Base-by-base conservation (phyloP, 2,113 vertebrate species). In the Numenius arquata region DNA sequence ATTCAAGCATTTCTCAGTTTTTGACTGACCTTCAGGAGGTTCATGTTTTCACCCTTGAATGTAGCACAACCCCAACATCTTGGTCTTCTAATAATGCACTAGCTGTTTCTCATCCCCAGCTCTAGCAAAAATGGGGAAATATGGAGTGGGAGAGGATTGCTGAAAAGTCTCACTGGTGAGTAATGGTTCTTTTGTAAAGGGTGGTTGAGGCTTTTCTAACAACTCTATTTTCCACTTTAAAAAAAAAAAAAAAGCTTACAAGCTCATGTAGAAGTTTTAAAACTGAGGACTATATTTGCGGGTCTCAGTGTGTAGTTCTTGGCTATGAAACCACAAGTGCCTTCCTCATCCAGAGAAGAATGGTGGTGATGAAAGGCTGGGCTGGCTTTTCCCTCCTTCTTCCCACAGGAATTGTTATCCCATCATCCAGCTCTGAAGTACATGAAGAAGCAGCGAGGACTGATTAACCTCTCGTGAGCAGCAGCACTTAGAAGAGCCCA, bases 391-490 rank as follows among this genome's bases (percentile, higher is more conserved):
- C 76, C 63, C 40, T 67, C 66, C 82, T 73, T 52, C 75, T 43
- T 70, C 48, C 75, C 12, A 2, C 48, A 68, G 65, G 62, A 65
- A 75, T 34, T 0, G 0, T 36, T 90, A 29, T 85, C 32, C 52
- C 5, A 0, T 8, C 85, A 73, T 23, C 40, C 68, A 47, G 15
- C 3, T 85, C 29, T 61, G 62, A 75, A 93, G 78, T 19, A 47
- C 1, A 1, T 0, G 43, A 45, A 68, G 85, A 29, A 85, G 52
- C 47, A 67, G 74, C 0, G 2, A 68, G 75, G 43, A 50, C 15
- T 59, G 82, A 65, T 38, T 14, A 48, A 58, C 55, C 38, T 26
- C 11, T 58, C 1, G 3, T 2, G 61, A 85, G 55, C 65, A 90
- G 74, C 82, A 75, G 70, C 0, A 0, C n/a, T 36, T 25, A 32